Evolutionary conservation across 2,888 invertebrate genomes (phyloP).

Genomic region (Timandra comae): DNA sequence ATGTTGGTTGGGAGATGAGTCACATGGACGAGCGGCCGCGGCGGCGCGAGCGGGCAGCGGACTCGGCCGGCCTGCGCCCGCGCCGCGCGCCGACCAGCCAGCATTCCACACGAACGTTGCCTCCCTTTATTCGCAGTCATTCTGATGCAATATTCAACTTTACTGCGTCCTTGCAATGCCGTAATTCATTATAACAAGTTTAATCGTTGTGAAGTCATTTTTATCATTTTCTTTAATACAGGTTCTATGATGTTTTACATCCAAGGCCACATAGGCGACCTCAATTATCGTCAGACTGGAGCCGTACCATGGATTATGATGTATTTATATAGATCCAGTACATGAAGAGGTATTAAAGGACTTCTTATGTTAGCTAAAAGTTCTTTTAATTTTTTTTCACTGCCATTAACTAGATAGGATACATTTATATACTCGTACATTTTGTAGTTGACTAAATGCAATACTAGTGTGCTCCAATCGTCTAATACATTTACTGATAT

Average conservation of each 20-base stretch:
- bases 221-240: conserved; percentile 59
- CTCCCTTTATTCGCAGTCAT: conserved; percentile 59
- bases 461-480: no score
- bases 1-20: conserved; percentile 49
- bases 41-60: conserved; percentile 11
- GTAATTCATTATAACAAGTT: conserved; percentile 74
- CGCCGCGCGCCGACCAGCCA: conserved; percentile 37
- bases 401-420: no score
- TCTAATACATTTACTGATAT: no score
- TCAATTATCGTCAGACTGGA: conserved; percentile 52
- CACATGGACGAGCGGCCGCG: conserved; percentile 29
- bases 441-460: no score
- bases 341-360: conserved; percentile 12
- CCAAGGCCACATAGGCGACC: conserved; percentile 63
- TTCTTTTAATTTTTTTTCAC: no score
- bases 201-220: conserved; percentile 60
- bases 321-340: conserved; percentile 30
- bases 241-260: conserved; percentile 45
- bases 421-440: no score
- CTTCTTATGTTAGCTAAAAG: no score
- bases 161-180: conserved; percentile 77
- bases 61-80: no score
- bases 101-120: conserved; percentile 72
- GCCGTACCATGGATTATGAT: conserved; percentile 42
- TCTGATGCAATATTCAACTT: conserved; percentile 76